Percentiles rank a stretch among this genome's conserved stretches.
Evolutionary conservation across 2,888 invertebrate species (phyloP).

Genomic region (Busseola fusca): DNA sequence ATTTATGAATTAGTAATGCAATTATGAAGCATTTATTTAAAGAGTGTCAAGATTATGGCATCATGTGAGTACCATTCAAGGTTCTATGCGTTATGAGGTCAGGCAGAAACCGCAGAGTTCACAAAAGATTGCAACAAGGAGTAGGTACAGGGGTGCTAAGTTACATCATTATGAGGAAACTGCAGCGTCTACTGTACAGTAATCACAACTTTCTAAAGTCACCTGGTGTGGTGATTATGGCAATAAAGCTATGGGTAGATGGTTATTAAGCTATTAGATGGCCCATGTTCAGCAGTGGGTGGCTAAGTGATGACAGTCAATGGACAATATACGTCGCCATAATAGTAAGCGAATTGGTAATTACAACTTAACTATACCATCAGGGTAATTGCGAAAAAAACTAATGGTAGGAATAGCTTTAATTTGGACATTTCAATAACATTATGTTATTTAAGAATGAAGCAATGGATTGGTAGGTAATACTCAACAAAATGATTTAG

Average conservation of each 20-base stretch:
- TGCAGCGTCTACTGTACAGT: background rate
- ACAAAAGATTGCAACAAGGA: conserved; percentile 1
- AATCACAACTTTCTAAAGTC: background rate
- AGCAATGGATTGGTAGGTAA: too few relatives aligned
- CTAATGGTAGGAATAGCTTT: too few relatives aligned
- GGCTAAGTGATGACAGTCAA: background rate
- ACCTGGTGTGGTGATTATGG: background rate
- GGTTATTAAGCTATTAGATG: background rate
- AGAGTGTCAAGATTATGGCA: conserved; percentile 45
- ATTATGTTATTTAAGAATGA: too few relatives aligned
- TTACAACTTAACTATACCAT: too few relatives aligned
- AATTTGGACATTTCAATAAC: too few relatives aligned
- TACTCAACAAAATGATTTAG: too few relatives aligned
- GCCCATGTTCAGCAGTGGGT: background rate
- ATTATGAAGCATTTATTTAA: conserved; percentile 35
- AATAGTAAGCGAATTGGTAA: too few relatives aligned
- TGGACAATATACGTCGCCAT: background rate
- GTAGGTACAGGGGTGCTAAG: background rate
- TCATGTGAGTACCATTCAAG: conserved; percentile 31
- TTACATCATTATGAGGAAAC: background rate
- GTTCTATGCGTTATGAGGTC: conserved; percentile 26
- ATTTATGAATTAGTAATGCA: conserved; percentile 43
- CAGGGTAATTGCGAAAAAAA: too few relatives aligned
- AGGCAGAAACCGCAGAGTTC: conserved; percentile 19
- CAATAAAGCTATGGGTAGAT: background rate